phyloP scores from a whole-genome alignment of 2,888 invertebrate species.

The Sceliomorpha sp. region DNA sequence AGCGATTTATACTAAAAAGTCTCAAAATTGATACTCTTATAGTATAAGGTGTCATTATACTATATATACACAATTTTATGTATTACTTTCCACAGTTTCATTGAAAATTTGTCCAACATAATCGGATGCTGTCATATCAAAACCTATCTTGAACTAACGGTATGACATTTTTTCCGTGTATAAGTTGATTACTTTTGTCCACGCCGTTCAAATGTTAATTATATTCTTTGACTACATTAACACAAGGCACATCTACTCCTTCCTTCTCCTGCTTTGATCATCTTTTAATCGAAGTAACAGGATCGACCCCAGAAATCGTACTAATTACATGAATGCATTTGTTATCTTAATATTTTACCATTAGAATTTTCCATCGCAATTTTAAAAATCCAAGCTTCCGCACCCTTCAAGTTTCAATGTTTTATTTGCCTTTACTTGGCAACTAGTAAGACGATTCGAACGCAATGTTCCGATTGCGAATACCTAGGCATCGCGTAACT shows the following conservation, averaged over 20 bases:
- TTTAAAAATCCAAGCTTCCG: conserved; percentile 1
- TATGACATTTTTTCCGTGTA: no score
- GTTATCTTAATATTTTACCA: conserved; percentile 5
- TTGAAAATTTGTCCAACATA: no score
- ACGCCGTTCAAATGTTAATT: conserved; percentile 1
- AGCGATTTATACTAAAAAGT: no score
- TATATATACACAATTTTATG: no score
- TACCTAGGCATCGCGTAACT: neutral
- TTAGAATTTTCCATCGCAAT: neutral
- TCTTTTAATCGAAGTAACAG: neutral
- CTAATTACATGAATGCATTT: conserved; percentile 4
- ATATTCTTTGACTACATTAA: conserved; percentile 1
- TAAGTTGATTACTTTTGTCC: no score
- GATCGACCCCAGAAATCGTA: neutral
- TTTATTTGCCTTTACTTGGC: conserved; percentile 1
- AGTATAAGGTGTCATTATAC: no score
- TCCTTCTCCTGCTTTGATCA: neutral
- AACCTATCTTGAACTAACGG: no score
- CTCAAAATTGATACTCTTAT: no score
- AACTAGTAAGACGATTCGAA: neutral
- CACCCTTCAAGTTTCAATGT: neutral
- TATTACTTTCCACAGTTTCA: no score
- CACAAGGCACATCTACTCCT: conserved; percentile 6
- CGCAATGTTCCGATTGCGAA: neutral
- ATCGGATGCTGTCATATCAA: no score